Base-by-base conservation (phyloP, 1,140 invertebrate genomes). In the Xylocopa sonorina region DNA sequence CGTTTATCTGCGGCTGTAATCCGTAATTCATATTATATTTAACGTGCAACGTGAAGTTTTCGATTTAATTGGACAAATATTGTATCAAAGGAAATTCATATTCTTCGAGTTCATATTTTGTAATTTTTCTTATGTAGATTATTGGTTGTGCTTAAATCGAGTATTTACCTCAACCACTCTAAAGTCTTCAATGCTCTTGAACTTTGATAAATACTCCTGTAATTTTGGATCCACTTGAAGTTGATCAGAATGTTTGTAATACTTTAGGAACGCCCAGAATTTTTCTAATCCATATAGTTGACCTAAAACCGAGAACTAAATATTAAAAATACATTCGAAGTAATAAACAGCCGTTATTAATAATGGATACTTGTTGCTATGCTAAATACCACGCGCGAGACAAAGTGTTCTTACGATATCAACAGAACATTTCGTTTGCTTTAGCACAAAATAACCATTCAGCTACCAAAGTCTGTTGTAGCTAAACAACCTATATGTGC, bases 241-340 rank as follows among this genome's bases (percentile, higher is more conserved):
- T 72, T 96, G 95, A 38, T 93, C 93, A 24, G 96, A 95, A 84
- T 97, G 95, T 90, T 97, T 98, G 92, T 97, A 98, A 93, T 98
- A 98, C 92, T 99, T 99, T 9, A 99, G 93, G 94, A 99, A 99
- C 55, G 98, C 98, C 98, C 98, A 99, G 93, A 99, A 99, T 92
- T 99, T 99, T 93, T 99, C 99, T 60, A 99, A 93, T 53, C 99
- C 99, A 94, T 99, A 99, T 27, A 99, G 93, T 93, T 99, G 98
- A 92, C 98, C 97, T 98, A 90, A n/a, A 93, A 89, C 12, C 63
- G 83, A 79, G 82, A 88, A 78, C n/a, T 75, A 46, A 18, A 18
- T 46, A 3, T 62, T 43, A 51, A 0, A 10, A 41, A 21, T 32
- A 5, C 21, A 12, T 32, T 46, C 14, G 9, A 16, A 24, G 16